Evolutionary conservation across 2,113 vertebrate genomes (phyloP).

Genomic region (Bubalus kerabau): DNA sequence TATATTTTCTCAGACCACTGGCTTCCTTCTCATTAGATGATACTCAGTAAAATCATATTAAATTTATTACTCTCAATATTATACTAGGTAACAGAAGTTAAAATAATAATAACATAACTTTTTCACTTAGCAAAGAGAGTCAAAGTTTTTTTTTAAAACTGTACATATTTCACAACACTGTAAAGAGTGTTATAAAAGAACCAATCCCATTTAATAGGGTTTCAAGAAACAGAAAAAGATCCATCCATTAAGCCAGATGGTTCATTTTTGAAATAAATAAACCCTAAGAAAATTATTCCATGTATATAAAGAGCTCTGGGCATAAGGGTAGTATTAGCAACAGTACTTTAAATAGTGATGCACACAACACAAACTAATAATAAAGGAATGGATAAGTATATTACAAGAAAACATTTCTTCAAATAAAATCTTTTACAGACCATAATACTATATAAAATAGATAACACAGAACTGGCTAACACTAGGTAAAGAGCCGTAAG

Average conservation of each 20-base stretch:
- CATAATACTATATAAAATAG: background rate
- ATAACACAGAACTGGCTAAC: background rate
- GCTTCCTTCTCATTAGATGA: background rate
- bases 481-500: background rate
- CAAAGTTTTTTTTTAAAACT: background rate
- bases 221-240: background rate
- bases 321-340: background rate
- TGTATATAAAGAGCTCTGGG: background rate
- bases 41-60: constrained; percentile 10
- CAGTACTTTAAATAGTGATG: background rate
- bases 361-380: background rate
- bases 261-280: background rate
- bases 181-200: background rate
- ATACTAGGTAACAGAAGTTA: background rate
- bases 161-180: background rate
- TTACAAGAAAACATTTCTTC: background rate
- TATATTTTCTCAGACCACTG: background rate
- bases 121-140: constrained; percentile 9
- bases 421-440: constrained; percentile 1
- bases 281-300: background rate
- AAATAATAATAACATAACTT: background rate
- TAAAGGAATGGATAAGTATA: background rate
- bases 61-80: constrained; percentile 7
- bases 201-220: background rate
- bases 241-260: background rate